These are phyloP conservation scores for Hyalella azteca DNA, from an alignment of 2,888 invertebrate genomes.

Conservation along the genomic window DNA sequence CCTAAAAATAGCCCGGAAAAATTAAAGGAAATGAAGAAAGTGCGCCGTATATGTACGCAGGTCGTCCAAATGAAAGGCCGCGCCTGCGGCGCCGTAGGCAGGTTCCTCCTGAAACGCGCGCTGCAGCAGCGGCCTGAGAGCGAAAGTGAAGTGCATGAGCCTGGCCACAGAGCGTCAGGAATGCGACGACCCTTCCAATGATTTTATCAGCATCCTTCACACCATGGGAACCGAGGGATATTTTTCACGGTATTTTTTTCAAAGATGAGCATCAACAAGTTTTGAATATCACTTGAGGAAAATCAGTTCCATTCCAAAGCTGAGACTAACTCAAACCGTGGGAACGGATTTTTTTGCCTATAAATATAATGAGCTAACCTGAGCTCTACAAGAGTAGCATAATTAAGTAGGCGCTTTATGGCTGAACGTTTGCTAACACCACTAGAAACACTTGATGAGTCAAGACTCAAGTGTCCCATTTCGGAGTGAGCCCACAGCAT, in stretches of 20 bases:
- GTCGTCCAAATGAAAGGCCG: constrained; percentile 5
- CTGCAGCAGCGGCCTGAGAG: not conserved
- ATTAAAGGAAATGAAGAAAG: not conserved
- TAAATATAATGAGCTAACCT: too few relatives aligned
- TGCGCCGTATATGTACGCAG: not conserved
- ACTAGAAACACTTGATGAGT: too few relatives aligned
- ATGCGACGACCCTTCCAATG: constrained; percentile 26
- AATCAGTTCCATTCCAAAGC: too few relatives aligned
- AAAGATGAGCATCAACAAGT: not conserved
- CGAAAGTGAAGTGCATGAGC: not conserved
- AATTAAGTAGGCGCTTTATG: too few relatives aligned
- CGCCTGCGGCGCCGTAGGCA: not conserved
- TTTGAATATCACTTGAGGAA: too few relatives aligned
- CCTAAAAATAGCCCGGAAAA: not conserved
- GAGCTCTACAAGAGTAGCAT: too few relatives aligned
- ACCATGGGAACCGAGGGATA: constrained; percentile 20
- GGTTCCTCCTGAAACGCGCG: not conserved
- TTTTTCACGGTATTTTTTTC: constrained; percentile 21
- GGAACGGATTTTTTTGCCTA: too few relatives aligned
- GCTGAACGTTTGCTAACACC: too few relatives aligned
- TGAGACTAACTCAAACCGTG: too few relatives aligned
- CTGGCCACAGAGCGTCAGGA: not conserved
- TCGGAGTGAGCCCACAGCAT: too few relatives aligned
- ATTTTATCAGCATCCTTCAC: constrained; percentile 30
- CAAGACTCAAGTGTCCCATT: too few relatives aligned